phyloP scores from a whole-genome alignment of 2,888 invertebrate genomes.

The Drosophila paramelanica region DNA sequence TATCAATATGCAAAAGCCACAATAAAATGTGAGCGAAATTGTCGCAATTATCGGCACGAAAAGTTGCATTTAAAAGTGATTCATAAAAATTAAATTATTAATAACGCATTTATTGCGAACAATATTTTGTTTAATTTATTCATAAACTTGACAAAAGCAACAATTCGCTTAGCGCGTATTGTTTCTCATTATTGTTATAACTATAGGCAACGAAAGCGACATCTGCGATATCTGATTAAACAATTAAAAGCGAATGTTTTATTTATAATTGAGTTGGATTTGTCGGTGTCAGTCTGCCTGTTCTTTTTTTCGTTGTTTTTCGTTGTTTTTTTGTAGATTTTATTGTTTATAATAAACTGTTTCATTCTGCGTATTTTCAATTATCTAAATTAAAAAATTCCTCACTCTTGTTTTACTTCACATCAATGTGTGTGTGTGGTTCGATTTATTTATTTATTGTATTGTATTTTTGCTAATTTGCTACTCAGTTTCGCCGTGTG shows the following conservation, averaged over 20 bases:
- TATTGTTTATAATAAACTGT: constrained; percentile 37
- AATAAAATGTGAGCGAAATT: constrained; percentile 36
- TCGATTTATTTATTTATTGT: constrained; percentile 54
- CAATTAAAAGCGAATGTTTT: constrained; percentile 49
- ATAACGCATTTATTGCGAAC: constrained; percentile 18
- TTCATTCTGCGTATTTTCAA: constrained; percentile 58
- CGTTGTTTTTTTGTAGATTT: too few species aligned
- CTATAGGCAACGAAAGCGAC: constrained; percentile 26
- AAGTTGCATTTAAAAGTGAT: constrained; percentile 34
- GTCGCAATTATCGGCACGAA: constrained; percentile 28
- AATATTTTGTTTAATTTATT: constrained; percentile 37
- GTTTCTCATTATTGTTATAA: constrained; percentile 25
- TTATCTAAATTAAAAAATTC: constrained; percentile 79
- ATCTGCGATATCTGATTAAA: constrained; percentile 55
- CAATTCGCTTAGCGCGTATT: constrained; percentile 16
- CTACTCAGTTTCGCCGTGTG: constrained; percentile 36
- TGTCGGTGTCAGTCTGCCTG: constrained; percentile 6
- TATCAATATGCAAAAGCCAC: constrained; percentile 40
- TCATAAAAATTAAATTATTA: constrained; percentile 44
- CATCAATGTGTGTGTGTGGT: constrained; percentile 30
- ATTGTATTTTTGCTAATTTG: constrained; percentile 67
- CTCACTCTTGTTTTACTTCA: constrained; percentile 51
- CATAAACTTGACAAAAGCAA: constrained; percentile 22
- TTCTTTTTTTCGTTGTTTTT: background rate
- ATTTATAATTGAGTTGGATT: constrained; percentile 50